phyloP scores from a whole-genome alignment of 2,113 vertebrate genomes.

The Scytalopus superciliaris region DNA sequence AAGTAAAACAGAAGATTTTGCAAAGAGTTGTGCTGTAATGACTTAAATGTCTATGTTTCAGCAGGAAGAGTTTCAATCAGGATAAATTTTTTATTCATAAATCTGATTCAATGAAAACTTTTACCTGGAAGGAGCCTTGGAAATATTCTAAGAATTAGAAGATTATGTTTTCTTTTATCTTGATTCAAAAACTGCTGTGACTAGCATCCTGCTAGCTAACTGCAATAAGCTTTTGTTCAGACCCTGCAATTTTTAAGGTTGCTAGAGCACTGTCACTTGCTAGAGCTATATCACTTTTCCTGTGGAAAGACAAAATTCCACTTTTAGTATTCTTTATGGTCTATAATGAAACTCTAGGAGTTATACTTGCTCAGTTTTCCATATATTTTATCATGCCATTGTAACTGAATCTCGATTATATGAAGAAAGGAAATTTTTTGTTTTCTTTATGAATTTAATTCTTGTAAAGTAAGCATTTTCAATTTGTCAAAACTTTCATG shows the following conservation, averaged over 20 bases:
- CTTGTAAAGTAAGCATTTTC: not conserved
- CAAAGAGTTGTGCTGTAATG: too few relatives aligned
- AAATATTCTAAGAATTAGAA: not conserved
- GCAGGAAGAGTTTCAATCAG: not conserved
- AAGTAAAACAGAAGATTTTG: too few relatives aligned
- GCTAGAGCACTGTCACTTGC: too few relatives aligned
- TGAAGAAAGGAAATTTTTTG: not conserved
- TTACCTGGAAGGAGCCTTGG: not conserved
- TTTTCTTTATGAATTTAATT: not conserved
- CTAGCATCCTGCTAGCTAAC: not conserved
- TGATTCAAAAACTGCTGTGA: not conserved
- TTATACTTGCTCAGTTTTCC: not conserved
- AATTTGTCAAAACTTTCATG: not conserved
- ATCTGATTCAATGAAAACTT: not conserved
- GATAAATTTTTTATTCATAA: not conserved
- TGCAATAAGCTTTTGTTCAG: not conserved
- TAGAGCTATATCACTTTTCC: not conserved
- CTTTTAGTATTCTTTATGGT: not conserved
- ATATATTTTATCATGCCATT: not conserved
- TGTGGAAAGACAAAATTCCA: not conserved
- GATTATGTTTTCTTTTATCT: not conserved
- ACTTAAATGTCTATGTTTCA: not conserved
- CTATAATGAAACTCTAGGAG: not conserved
- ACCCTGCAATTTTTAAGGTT: not conserved
- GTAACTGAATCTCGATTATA: not conserved